Evolutionary conservation across 2,888 invertebrate species (phyloP).

Genomic region (Drosophila ezoana): DNA sequence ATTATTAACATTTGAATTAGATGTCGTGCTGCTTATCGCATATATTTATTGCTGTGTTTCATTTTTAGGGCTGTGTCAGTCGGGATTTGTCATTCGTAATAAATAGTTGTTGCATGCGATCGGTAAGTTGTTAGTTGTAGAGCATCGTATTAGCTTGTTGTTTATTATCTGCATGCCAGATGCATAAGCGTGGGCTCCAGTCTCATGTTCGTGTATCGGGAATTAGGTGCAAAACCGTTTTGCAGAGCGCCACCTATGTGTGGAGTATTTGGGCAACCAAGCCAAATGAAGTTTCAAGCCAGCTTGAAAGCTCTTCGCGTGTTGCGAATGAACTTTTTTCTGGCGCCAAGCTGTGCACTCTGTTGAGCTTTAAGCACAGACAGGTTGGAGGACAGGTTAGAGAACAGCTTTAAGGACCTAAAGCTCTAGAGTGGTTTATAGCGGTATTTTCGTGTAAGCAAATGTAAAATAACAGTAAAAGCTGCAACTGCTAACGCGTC

Average conservation of each 20-base stretch:
- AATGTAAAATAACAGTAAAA: not conserved
- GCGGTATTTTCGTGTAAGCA: no score
- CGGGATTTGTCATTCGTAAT: not conserved
- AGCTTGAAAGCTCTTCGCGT: not conserved
- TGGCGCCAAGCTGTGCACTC: not conserved
- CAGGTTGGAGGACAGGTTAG: not conserved
- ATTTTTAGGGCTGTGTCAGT: not conserved
- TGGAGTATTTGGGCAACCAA: not conserved
- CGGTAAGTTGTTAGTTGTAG: conserved; percentile 3
- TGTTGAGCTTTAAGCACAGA: conserved; percentile 3
- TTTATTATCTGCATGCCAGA: not conserved
- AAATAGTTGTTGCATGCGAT: conserved; percentile 1
- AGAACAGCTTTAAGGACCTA: not conserved
- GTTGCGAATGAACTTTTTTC: not conserved
- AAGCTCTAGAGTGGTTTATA: not conserved
- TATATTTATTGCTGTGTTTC: not conserved
- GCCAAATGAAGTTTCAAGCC: not conserved
- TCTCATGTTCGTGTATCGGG: not conserved
- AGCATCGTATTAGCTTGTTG: conserved; percentile 11
- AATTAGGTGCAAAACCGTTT: not conserved
- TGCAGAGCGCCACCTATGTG: conserved; percentile 26
- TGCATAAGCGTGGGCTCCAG: not conserved
- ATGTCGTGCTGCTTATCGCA: conserved; percentile 23
- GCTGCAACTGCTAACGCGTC: not conserved
- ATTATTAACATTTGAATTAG: not conserved